Base-by-base conservation (phyloP, 2,888 invertebrate species). In the Listrodromus nycthemerus region DNA sequence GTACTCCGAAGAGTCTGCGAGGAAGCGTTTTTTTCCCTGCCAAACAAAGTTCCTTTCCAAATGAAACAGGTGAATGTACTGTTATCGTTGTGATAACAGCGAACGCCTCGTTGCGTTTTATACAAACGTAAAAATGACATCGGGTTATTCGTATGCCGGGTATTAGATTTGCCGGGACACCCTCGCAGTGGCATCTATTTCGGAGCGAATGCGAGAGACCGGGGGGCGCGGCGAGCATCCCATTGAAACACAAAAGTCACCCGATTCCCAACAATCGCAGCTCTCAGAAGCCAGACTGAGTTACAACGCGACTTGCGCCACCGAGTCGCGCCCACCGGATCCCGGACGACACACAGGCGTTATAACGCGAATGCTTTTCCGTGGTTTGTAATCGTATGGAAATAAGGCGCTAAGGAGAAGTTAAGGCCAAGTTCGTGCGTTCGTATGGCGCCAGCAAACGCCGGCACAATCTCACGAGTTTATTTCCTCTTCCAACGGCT, bases 351-450 rank as follows among this genome's bases (percentile, higher is more conserved):
- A 82, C 69, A 78, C 84, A 67, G 52, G 74, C 61, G 48, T 82
- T 85, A 81, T 58, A 87, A 82, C 86, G 85, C 86, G 84, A 76
- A 84, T 85, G 78, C 67, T 83, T 87, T 85, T 82, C 86, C 87
- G 86, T 84, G 84, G 89, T 88, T 89, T 87, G 91, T 91, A 89
- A 91, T 90, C 90, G 86, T 85, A 89, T 90, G 91, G 91, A 91
- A 90, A 91, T 90, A 89, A 90, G 90, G 89, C 87, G 88, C 88
- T 90, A 90, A 91, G 87, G 86, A 87, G 89, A 90, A 90, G 88
- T 89, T 89, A 87, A 87, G 87, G 86, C 81, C 84, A 86, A 87
- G 84, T 73, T 87, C 89, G 89, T 90, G 90, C 89, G 88, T 82
- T 79, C 86, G 85, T 86, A 86, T 89, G 91, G 91, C 90, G 89